A percentile compares a stretch with the other conserved stretches of the same genome.
Evolutionary conservation across 2,888 invertebrate genomes (phyloP).

Genomic region (Coelogynopora nodosa): DNA sequence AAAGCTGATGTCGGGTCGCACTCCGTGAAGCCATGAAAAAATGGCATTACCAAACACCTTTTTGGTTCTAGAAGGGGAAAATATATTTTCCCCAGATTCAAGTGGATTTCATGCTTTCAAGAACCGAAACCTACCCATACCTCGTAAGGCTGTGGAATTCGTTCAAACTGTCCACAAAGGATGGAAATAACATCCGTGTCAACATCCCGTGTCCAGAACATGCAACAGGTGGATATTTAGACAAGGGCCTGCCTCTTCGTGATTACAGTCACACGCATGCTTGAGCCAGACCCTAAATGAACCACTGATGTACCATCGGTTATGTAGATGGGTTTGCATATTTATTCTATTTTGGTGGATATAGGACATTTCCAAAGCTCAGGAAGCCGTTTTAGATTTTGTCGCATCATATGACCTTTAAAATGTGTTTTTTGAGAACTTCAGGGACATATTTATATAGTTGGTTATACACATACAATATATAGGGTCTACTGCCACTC

Average conservation of each 20-base stretch:
- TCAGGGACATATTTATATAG: neutral
- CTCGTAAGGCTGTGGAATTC: neutral
- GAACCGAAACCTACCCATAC: neutral
- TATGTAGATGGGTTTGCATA: slow-evolving; percentile 21
- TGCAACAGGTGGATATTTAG: slow-evolving; percentile 2
- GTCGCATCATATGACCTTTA: neutral
- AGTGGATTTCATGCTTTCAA: neutral
- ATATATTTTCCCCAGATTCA: slow-evolving; percentile 1
- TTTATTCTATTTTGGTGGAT: neutral
- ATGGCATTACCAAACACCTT: slow-evolving; percentile 23
- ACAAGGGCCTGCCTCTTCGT: slow-evolving; percentile 5
- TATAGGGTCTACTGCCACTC: neutral
- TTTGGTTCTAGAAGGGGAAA: slow-evolving; percentile 9
- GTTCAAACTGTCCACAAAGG: slow-evolving; percentile 25
- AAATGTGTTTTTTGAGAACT: neutral
- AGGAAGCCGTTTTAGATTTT: neutral
- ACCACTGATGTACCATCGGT: slow-evolving; percentile 31
- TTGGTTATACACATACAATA: too few species aligned
- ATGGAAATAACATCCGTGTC: slow-evolving; percentile 23
- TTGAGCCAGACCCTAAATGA: slow-evolving; percentile 18
- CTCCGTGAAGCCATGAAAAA: neutral
- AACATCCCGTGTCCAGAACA: slow-evolving; percentile 11
- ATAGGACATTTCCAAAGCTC: neutral
- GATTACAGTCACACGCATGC: slow-evolving; percentile 7
- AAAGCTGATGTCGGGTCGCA: neutral